Evolutionary conservation across 2,888 invertebrate genomes (phyloP).

Genomic region (Polia nebulosa): DNA sequence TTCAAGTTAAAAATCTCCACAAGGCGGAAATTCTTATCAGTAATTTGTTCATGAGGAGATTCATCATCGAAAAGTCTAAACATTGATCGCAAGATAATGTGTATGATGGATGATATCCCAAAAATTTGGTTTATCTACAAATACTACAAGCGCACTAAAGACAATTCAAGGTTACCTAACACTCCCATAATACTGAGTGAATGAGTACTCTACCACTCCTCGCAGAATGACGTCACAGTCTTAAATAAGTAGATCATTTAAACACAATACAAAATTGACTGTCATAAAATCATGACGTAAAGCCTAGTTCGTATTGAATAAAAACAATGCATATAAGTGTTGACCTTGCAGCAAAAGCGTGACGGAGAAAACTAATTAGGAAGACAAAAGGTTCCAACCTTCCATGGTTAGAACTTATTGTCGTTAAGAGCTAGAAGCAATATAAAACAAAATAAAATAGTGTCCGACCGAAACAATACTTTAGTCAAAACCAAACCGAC

Average conservation of each 20-base stretch:
- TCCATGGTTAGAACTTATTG: conserved; percentile 1
- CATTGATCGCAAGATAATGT: neutral
- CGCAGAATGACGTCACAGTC: conserved; percentile 14
- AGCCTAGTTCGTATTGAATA: conserved; percentile 10
- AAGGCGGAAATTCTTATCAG: neutral
- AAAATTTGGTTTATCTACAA: neutral
- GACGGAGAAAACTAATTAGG: conserved; percentile 8
- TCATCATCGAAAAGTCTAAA: neutral
- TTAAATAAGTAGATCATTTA: conserved; percentile 32
- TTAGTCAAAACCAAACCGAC: too few relatives aligned
- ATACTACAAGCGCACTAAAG: neutral
- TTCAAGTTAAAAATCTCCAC: neutral
- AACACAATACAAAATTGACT: conserved; percentile 1
- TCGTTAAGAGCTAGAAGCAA: neutral
- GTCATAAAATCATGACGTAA: conserved; percentile 13
- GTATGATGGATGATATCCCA: neutral
- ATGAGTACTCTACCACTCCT: conserved; percentile 3
- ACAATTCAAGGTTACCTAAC: conserved; percentile 22
- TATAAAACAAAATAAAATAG: conserved; percentile 1
- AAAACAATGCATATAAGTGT: conserved; percentile 4
- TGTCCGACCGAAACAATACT: too few relatives aligned
- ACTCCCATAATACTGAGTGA: neutral
- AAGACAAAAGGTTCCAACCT: conserved; percentile 13
- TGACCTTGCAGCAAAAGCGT: conserved; percentile 23
- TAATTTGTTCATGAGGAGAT: neutral